These are phyloP conservation scores for Alethe castanea DNA, from an alignment of 2,113 vertebrate genomes.

Conservation along the genomic window DNA sequence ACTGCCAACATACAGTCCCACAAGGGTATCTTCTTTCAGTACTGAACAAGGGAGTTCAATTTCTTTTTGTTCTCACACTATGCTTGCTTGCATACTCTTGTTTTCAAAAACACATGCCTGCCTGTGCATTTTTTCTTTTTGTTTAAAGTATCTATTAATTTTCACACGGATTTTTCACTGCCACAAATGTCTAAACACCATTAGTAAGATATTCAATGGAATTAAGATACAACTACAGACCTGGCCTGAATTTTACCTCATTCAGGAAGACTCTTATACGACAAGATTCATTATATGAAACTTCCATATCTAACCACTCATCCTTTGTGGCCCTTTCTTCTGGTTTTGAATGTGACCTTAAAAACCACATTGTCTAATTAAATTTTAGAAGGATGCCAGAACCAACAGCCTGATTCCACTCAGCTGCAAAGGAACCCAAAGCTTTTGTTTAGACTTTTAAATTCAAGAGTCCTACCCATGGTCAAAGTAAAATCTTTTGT, in stretches of 20 bases:
- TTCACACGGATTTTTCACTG: background rate
- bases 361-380: background rate
- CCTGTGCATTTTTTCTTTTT: background rate
- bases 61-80: background rate
- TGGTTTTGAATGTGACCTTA: background rate
- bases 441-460: background rate
- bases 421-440: background rate
- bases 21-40: background rate
- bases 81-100: background rate
- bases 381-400: background rate
- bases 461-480: background rate
- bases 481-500: background rate
- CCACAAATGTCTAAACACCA: background rate
- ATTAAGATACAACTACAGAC: background rate
- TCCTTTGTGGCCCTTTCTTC: background rate
- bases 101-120: background rate
- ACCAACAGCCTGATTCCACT: background rate
- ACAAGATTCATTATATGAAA: background rate
- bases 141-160: background rate
- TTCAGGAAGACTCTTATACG: background rate
- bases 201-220: background rate
- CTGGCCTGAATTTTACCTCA: background rate
- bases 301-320: background rate
- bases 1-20: background rate
- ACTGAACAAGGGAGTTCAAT: background rate